Evolutionary conservation across 1,140 invertebrate genomes (phyloP), one percentile per base, ranked within the genome.

Genomic region (Augochlora pura): DNA sequence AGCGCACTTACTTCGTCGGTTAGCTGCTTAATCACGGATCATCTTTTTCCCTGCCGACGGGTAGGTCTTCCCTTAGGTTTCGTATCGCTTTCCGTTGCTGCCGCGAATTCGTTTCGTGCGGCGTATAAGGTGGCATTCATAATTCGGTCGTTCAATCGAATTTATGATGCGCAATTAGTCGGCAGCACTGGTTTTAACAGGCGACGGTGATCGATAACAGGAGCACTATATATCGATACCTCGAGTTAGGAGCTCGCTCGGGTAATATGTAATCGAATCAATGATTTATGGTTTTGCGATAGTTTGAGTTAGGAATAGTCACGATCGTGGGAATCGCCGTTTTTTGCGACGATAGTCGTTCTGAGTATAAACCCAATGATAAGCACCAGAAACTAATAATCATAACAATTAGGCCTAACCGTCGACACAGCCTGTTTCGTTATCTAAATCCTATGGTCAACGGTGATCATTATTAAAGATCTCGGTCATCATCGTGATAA

Each of bases 21-120:
- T 80, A 72, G 38, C 60, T 42, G 59, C 67, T 32, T 87, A 84
- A 88, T 87, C 76, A 81, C 72, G 70, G 78, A 82, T 85, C 62
- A 80, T 87, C 75, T 79, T 74, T 74, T 66, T 81, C 5, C 77
- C 72, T 32, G 4, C 32, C 32, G 32, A 4, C 32, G 32, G 72
- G 70, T 72, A 80, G 75, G 69, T 85, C 73, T 80, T 82, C 79
- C 54, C 8, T n/a, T 21, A 6, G 18, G 38, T 21, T 78, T 46
- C 39, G 63, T 65, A 52, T 68, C 77, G 27, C 59, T 39, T 57
- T 6, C 6, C 42, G 25, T 67, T 52, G 67, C 46, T 23, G 32
- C 16, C 10, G 23, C 46, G 38, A 74, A 74, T 74, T 54, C 16
- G 32, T 46, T 66, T 12, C 6, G 9, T 14, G n/a, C 18, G 27